A percentile compares a stretch with the other conserved stretches of the same genome.
phyloP scores from a whole-genome alignment of 2,113 vertebrate species.

The Onychostruthus taczanowskii region DNA sequence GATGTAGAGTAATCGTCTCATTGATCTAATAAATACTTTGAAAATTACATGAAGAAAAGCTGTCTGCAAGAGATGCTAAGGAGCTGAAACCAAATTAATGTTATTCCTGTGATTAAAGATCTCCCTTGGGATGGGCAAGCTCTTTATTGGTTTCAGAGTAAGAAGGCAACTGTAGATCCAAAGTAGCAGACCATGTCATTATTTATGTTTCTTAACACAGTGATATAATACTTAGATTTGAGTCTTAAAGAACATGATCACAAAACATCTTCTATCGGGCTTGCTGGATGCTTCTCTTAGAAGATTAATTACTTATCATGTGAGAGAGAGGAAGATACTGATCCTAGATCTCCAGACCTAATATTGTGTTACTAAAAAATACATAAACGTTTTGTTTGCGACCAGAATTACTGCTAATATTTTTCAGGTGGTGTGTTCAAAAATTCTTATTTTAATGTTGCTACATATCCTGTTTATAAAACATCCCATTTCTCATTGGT shows the following conservation, averaged over 20 bases:
- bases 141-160: background rate
- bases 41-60: background rate
- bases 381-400: background rate
- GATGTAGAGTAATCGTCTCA: background rate
- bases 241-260: background rate
- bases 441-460: background rate
- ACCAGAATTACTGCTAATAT: background rate
- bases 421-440: background rate
- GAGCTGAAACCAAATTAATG: background rate
- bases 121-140: background rate
- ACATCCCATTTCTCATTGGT: background rate
- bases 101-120: background rate
- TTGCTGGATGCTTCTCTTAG: background rate
- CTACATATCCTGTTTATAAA: background rate
- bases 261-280: background rate
- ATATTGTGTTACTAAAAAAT: background rate
- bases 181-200: background rate
- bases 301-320: background rate
- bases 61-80: background rate
- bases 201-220: background rate
- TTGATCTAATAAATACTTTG: background rate
- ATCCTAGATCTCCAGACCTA: background rate
- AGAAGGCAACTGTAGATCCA: background rate
- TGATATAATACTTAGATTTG: background rate
- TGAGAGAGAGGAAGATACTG: background rate